These are phyloP conservation scores for Drosophila stalkeri DNA, from an alignment of 2,888 invertebrate species.

Conservation along the genomic window DNA sequence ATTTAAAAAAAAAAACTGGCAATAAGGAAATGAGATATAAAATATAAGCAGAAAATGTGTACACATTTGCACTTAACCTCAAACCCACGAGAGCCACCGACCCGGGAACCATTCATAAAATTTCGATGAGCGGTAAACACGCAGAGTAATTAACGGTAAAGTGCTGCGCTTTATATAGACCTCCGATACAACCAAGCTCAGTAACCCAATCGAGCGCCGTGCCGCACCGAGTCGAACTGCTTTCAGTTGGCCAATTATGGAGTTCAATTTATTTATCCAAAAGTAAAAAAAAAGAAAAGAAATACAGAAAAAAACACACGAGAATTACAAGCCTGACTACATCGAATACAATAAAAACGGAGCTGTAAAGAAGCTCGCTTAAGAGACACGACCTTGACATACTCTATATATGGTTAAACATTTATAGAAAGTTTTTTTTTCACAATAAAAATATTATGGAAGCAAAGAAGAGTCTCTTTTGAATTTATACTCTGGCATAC, in stretches of 20 bases:
- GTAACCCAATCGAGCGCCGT: constrained; percentile 15
- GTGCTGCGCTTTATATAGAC: constrained; percentile 63
- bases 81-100: constrained; percentile 31
- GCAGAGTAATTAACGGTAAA: constrained; percentile 78
- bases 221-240: constrained; percentile 20
- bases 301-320: constrained; percentile 25
- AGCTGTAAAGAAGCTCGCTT: too few species aligned
- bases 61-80: constrained; percentile 71
- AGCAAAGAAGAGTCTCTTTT: too few species aligned
- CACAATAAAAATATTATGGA: fast-evolving
- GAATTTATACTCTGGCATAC: not conserved
- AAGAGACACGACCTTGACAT: not conserved
- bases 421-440: not conserved
- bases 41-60: constrained; percentile 30
- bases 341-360: constrained; percentile 27
- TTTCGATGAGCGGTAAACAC: constrained; percentile 78
- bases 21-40: constrained; percentile 8
- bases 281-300: constrained; percentile 31
- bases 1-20: constrained; percentile 39
- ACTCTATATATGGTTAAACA: not conserved
- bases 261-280: constrained; percentile 68
- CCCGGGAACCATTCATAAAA: constrained; percentile 68
- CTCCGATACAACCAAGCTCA: constrained; percentile 5
- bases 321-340: constrained; percentile 39
- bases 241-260: constrained; percentile 79